Base-by-base conservation (phyloP, 2,113 vertebrate species). In the Crypturellus undulatus region DNA sequence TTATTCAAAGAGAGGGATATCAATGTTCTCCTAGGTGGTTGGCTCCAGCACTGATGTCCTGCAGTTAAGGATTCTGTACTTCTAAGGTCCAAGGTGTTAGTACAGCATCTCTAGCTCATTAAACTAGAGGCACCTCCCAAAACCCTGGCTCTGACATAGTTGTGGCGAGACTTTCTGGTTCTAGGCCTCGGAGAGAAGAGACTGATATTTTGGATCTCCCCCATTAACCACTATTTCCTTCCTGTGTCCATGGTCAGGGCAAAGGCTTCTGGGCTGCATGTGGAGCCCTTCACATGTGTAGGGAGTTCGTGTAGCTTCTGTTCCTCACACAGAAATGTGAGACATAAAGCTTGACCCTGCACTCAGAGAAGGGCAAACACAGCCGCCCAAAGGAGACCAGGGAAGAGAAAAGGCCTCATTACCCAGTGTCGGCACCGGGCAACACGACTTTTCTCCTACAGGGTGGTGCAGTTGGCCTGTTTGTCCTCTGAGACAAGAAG, bases 271-370 rank as follows among this genome's bases (percentile, higher is more conserved):
- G 9, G 7, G 6, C 56, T 6, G 72, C 26, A 15, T 12, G 5
- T 25, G 63, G 19, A 25, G 15, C 28, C 9, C 49, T 76, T 28
- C 2, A 0, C 30, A 12, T 0, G 2, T 1, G 0, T 4, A 14
- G 40, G 64, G 5, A 52, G 21, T 59, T 24, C 21, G 8, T 56
- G 63, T 14, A 58, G 26, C 15, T 79, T 62, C 71, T 59, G n/a
- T 13, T 12, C 56, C 11, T 40, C 49, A 8, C 0, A 2, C 38
- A 87, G 65, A 40, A 81, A 8, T 19, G 3, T 42, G 30, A 38
- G 58, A 28, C 1, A 0, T 56, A 36, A 17, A 24, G 43, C 22
- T 58, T 56, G 40, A 69, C 40, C 34, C 60, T 56, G 21, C 4
- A 72, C 24, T 42, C 8, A 34, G 17, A 89, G 17, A 22, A 2